phyloP scores from a whole-genome alignment of 2,113 vertebrate genomes.

The Fregetta grallaria region DNA sequence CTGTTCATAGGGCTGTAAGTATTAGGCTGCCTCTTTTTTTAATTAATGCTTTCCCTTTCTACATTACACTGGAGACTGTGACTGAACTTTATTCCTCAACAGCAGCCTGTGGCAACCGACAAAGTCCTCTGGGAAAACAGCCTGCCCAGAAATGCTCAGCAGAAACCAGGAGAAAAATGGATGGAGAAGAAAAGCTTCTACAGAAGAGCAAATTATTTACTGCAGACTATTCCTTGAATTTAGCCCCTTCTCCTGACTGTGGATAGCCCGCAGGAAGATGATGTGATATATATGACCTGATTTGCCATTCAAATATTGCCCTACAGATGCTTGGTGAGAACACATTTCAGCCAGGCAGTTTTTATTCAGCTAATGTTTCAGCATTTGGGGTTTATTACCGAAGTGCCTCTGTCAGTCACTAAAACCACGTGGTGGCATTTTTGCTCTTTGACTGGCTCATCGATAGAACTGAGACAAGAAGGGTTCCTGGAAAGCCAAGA shows the following conservation, averaged over 20 bases:
- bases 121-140: not conserved
- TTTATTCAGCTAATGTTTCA: not conserved
- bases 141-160: not conserved
- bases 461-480: not conserved
- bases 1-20: not conserved
- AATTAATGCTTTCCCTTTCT: slow-evolving; percentile 41
- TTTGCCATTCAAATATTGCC: not conserved
- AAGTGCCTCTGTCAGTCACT: not conserved
- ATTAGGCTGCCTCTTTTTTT: not conserved
- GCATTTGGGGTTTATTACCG: not conserved
- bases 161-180: not conserved
- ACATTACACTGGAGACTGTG: not conserved
- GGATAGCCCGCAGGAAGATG: not conserved
- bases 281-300: not conserved
- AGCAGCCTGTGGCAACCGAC: not conserved
- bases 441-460: not conserved
- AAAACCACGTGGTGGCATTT: not conserved
- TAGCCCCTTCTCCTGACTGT: not conserved
- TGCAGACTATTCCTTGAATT: not conserved
- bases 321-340: not conserved
- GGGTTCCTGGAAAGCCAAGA: not conserved
- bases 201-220: not conserved
- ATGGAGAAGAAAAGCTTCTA: not conserved
- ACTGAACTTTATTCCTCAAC: slow-evolving; percentile 5
- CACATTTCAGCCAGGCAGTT: not conserved